Conservation (phyloP, 2,113 vertebrate genomes). For the Gymnorhina tibicen region DNA sequence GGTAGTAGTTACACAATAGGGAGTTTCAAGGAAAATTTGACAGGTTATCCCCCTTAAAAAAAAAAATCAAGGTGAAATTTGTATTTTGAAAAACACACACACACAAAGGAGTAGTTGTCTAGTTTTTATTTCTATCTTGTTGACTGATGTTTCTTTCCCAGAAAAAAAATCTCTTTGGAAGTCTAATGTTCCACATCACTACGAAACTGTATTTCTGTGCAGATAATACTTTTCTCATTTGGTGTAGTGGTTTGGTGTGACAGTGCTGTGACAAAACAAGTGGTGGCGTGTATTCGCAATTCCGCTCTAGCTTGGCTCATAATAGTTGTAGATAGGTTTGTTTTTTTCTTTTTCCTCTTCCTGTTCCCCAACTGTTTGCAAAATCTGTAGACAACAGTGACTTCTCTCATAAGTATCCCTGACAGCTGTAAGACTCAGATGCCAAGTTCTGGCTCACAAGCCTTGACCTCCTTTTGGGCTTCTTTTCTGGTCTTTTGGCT, state of each 20-base stretch:
- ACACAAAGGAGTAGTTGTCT: neutral
- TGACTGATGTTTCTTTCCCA: neutral
- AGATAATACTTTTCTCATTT: neutral
- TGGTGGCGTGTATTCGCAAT: neutral
- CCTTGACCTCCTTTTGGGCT: neutral
- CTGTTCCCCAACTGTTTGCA: neutral
- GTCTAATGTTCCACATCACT: neutral
- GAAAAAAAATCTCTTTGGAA: neutral
- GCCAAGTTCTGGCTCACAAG: slow-evolving; percentile 14
- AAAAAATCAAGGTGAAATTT: neutral
- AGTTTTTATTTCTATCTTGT: neutral
- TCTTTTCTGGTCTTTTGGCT: slow-evolving; percentile 3
- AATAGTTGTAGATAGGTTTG: neutral
- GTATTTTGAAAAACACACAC: neutral
- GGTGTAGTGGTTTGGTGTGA: neutral
- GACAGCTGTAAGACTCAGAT: slow-evolving; percentile 16
- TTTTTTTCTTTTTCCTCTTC: neutral
- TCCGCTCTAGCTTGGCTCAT: neutral
- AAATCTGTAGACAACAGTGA: neutral
- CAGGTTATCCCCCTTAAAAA: neutral
- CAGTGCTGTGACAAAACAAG: neutral
- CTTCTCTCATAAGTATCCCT: neutral
- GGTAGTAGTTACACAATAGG: neutral
- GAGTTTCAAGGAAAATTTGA: neutral
- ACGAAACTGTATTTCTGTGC: neutral